Base-by-base conservation (phyloP, 2,113 vertebrate genomes). In the Hydrochoerus hydrochaeris region DNA sequence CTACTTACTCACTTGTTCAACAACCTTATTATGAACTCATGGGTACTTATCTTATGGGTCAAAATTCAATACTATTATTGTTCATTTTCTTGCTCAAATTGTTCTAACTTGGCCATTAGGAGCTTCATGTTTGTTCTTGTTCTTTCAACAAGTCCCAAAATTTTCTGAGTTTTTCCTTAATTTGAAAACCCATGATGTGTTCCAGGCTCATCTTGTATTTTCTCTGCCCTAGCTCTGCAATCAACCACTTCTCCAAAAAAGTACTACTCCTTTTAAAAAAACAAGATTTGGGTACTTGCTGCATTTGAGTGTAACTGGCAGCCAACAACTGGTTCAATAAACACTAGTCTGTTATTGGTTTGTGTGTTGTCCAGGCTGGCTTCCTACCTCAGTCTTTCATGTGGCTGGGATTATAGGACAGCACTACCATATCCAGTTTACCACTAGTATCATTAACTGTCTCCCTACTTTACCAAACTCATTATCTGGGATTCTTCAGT, bases 91-190 rank as follows among this genome's bases (percentile, higher is more conserved):
- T 60, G 32, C n/a, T 95, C 65, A 67, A 85, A 82, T 13, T 82
- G 26, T 88, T 75, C 41, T 85, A 92, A 84, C 38, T 35, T 81
- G 46, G 82, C 41, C 69, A 65, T 54, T 38, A 85, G 35, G 19
- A 60, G 44, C 24, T 77, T 85, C 30, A 67, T 67, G 2, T 58
- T 92, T 38, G 17, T 38, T 85, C 62, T 24, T 28, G 7, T 65
- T 57, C 54, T 73, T 94, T 89, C 35, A 88, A 81, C 7, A 78
- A 85, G 49, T 26, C 57, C 49, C 5, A 52, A 63, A 85, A 13
- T n/a, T 85, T 73, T 93, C n/a, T n/a, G 19, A 93, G 13, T 46
- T 89, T 24, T 89, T 90, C 49, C 44, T 90, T 93, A 41, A 93
- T 78, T 87, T 87, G 54, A 90, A 90, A 73, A 44, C 87, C 32